Evolutionary conservation across 1,140 invertebrate genomes (phyloP), one percentile per base, ranked within the genome.

Genomic region (Zeugodacus cucurbitae): DNA sequence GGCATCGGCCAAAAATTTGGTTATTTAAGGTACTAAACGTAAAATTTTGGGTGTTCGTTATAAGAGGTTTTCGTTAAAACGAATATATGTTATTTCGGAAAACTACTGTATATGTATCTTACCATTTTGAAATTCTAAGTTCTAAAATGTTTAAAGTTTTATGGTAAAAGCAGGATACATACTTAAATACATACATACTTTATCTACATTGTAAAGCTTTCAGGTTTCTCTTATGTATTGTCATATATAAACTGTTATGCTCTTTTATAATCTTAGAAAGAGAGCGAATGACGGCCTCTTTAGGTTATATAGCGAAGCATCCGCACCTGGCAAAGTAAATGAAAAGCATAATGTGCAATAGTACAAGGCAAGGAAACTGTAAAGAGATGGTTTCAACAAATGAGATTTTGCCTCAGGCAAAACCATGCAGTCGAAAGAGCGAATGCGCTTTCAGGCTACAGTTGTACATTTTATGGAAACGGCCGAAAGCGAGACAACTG

Each of bases 401-500:
- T 82, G 41, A 48, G 74, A 82, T 82, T 82, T 82, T 14, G 74
- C 74, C 74, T 48, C 44, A 17, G 74, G 74, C 74, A 48, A 8
- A 82, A 82, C 41, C 22, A 48, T 48, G 41, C 74, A 22, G 37
- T n/a, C 41, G 74, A 82, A 74, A 82, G 74, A 82, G 74, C 41
- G 74, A 82, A 82, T 82, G 41, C 74, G 74, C 41, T 82, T 82
- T 82, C 74, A n/a, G 74, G 74, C 74, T 82, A 82, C 22, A 82
- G 74, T 82, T 82, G 74, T 37, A 44, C 41, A 82, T n/a, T 82
- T 44, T 14, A 10, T 48, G 20, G 41, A 82, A 82, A 82, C 74
- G 74, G 74, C 74, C 74, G 26, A 34, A 82, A 82, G 74, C 74
- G 74, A 82, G 74, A 82, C 74, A 82, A 82, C 74, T 82, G 74